phyloP scores from a whole-genome alignment of 2,113 vertebrate species.

The Melanerpes aurifrons region DNA sequence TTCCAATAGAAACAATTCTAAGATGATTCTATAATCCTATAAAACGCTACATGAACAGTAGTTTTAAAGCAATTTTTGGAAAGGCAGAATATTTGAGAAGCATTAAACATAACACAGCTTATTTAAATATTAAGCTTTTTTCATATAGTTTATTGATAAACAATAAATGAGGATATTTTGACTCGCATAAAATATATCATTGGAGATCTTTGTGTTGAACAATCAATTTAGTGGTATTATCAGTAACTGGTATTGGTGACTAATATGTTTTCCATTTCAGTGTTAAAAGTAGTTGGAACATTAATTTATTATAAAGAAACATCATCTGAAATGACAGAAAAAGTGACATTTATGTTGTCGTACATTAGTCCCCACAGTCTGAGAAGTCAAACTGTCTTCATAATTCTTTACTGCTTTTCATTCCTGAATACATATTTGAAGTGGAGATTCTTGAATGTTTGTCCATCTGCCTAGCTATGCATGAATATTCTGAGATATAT shows the following conservation, averaged over 20 bases:
- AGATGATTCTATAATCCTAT: too few relatives aligned
- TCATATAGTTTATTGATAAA: neutral
- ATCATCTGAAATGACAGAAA: neutral
- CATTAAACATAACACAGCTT: fast-evolving
- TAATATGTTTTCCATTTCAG: neutral
- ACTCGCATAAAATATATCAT: neutral
- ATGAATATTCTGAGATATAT: neutral
- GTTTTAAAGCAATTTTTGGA: neutral
- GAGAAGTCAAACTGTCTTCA: neutral
- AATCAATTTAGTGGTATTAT: neutral
- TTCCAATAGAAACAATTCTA: too few relatives aligned
- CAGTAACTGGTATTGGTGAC: neutral
- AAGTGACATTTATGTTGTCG: neutral
- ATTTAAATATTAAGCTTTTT: neutral
- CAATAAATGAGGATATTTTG: neutral
- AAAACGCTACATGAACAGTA: neutral
- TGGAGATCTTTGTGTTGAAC: neutral
- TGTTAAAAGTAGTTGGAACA: neutral
- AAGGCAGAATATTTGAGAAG: neutral
- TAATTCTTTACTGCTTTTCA: neutral
- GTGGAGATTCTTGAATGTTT: neutral
- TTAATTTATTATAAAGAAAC: neutral
- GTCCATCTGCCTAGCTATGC: neutral
- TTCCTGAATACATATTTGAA: neutral
- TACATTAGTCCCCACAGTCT: neutral